Evolutionary conservation across 2,113 vertebrate genomes (phyloP), one percentile per base, ranked within the genome.

Genomic region (Phylloscopus trochilus): DNA sequence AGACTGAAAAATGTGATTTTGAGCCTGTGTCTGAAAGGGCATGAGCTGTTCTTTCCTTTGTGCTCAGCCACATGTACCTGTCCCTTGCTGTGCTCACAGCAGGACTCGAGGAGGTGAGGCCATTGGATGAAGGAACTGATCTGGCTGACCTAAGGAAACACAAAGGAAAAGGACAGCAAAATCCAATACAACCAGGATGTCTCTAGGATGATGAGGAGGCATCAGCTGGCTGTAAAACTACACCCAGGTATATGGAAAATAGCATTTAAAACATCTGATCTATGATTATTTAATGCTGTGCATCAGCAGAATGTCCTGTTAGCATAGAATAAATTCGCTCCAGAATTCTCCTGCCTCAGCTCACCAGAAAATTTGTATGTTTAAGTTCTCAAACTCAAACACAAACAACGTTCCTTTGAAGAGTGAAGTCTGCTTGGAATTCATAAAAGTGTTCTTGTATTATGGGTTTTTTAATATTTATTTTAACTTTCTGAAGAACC

Each of bases 311-410:
- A 72, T 86, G 72, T 63, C 56, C 72, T 81, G 56, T 41, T 90
- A 83, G 56, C 37, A 78, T 23, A 70, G 79, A 81, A 92, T 78
- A 90, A 92, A 94, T 64, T 86, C 24, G 63, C 44, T 74, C 20
- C 55, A 70, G 76, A 81, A 44, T 77, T 95, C 63, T 77, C 15
- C 46, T 63, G 63, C 28, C 47, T 95, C 56, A 68, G 52, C 21
- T 74, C 31, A 88, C 55, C 47, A 72, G 44, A 93, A 94, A 75
- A 90, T 56, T 44, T 67, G 28, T 70, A 37, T 91, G 60, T 88
- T 83, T 83, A 91, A 72, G 23, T 81, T 95, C 60, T 81, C 41
- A 91, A 92, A 89, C 62, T 94, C 58, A 83, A 91, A 84, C 15
- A 64, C 16, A 89, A 95, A 80, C 23, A 49, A 49, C 9, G 5